phyloP scores from a whole-genome alignment of 2,888 invertebrate genomes.

The Pseudococcus jackbeardsleyi region DNA sequence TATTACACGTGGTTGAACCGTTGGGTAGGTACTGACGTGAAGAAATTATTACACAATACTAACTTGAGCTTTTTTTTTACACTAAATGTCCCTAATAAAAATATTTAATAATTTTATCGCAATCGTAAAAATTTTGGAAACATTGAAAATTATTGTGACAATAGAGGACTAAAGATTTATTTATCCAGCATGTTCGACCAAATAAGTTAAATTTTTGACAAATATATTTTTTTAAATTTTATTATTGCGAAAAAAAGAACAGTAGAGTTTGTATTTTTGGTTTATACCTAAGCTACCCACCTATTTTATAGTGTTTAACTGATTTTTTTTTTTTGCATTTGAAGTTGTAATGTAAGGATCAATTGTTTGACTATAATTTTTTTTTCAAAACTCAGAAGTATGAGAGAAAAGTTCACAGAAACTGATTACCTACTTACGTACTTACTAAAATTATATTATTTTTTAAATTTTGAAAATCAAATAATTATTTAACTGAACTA shows the following conservation, averaged over 20 bases:
- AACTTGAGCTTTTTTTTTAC: background rate
- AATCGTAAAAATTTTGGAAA: constrained; percentile 1
- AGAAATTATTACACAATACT: background rate
- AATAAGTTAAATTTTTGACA: background rate
- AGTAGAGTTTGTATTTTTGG: background rate
- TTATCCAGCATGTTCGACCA: background rate
- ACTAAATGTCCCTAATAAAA: background rate
- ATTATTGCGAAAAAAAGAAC: background rate
- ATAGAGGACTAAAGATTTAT: background rate
- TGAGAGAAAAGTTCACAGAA: no score
- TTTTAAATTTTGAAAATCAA: no score
- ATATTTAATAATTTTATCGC: constrained; percentile 1
- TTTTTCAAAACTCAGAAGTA: no score
- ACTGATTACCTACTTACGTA: no score
- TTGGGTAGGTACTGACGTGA: background rate
- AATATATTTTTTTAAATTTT: constrained; percentile 5
- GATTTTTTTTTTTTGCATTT: no score
- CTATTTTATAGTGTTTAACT: no score
- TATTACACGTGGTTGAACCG: background rate
- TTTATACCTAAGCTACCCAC: background rate
- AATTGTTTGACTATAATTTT: no score
- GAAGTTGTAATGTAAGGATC: no score
- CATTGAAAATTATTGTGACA: background rate
- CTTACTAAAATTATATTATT: no score
- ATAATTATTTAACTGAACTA: no score